These are phyloP conservation scores for Xiphias gladius DNA, from an alignment of 2,113 vertebrate genomes.

Conservation along the genomic window DNA sequence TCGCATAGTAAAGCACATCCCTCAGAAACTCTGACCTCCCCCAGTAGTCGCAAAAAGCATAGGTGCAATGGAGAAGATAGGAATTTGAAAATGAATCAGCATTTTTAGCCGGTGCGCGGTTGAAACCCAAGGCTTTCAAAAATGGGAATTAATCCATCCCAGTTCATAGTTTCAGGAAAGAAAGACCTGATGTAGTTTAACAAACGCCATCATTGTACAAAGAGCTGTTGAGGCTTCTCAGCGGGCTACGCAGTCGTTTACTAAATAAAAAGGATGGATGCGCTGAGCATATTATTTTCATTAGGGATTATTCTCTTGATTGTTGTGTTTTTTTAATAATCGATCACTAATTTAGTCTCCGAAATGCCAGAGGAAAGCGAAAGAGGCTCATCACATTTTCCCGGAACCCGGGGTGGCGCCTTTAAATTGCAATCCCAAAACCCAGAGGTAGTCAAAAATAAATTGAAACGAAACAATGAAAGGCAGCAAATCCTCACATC, in stretches of 20 bases:
- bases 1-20: slow-evolving; percentile 37
- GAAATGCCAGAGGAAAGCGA: background rate
- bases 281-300: background rate
- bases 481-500: background rate
- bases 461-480: background rate
- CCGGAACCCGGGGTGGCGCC: background rate
- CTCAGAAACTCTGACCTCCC: slow-evolving; percentile 54
- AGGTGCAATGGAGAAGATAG: slow-evolving; percentile 54
- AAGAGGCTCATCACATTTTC: background rate
- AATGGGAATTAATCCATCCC: slow-evolving; percentile 21
- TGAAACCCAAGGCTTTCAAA: slow-evolving; percentile 46
- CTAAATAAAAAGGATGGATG: background rate
- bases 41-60: slow-evolving; percentile 51
- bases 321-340: background rate
- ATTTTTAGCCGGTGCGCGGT: slow-evolving; percentile 50
- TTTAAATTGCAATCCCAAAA: background rate
- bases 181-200: slow-evolving; percentile 14
- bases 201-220: slow-evolving; percentile 8
- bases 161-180: slow-evolving; percentile 22
- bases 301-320: background rate
- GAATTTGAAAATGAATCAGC: slow-evolving; percentile 70
- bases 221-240: background rate
- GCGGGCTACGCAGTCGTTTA: slow-evolving; percentile 1
- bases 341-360: background rate
- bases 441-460: background rate